phyloP scores from a whole-genome alignment of 2,888 invertebrate species.

The Diabrotica balteata region DNA sequence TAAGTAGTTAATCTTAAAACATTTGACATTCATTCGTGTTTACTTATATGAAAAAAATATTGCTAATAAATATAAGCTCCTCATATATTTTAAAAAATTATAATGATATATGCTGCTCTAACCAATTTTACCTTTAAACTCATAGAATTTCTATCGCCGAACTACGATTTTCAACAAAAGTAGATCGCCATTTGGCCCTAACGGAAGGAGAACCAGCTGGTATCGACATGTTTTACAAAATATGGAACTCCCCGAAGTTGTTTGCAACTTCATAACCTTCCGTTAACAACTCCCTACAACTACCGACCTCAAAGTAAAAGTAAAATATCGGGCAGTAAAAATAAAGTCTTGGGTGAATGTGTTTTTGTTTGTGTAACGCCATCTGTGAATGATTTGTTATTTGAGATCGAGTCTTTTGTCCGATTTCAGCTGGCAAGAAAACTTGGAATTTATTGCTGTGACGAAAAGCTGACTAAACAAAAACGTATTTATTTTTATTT shows the following conservation, averaged over 20 bases:
- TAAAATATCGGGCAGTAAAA: conserved; percentile 30
- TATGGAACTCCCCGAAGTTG: conserved; percentile 37
- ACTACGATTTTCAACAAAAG: neutral
- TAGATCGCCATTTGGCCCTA: conserved; percentile 13
- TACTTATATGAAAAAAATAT: too few species aligned
- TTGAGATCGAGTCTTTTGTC: conserved; percentile 20
- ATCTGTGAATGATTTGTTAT: conserved; percentile 42
- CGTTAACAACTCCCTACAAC: conserved; percentile 30
- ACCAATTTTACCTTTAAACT: too few species aligned
- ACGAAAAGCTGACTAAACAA: too few species aligned
- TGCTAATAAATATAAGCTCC: too few species aligned
- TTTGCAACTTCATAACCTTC: conserved; percentile 37
- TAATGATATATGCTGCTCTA: too few species aligned
- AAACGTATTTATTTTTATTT: too few species aligned
- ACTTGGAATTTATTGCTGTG: neutral
- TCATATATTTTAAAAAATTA: too few species aligned
- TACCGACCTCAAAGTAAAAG: conserved; percentile 29
- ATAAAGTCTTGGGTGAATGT: conserved; percentile 28
- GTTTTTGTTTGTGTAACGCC: conserved; percentile 37
- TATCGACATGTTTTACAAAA: conserved; percentile 35
- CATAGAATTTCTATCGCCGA: too few species aligned
- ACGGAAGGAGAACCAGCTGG: conserved; percentile 28
- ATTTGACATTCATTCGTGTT: too few species aligned
- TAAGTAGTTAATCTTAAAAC: too few species aligned
- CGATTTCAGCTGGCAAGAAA: conserved; percentile 7